Evolutionary conservation across 2,888 invertebrate genomes (phyloP), one percentile per base, ranked within the genome.

Genomic region (Drosophila nr. perissopoda): DNA sequence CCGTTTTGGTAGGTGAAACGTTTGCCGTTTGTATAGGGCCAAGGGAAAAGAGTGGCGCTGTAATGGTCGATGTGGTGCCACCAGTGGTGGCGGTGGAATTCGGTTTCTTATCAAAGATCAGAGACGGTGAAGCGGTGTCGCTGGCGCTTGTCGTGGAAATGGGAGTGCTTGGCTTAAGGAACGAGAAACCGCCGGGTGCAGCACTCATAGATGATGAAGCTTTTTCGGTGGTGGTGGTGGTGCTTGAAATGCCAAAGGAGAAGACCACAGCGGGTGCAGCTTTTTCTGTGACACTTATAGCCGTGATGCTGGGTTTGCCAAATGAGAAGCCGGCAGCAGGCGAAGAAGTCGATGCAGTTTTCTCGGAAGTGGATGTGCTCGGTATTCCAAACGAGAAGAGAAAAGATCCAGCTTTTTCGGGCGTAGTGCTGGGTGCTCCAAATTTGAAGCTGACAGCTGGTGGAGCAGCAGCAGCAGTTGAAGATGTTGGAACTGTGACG

Each of bases 61-160:
- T 60, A 0, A 61, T 34, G 8, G 72, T 65, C 11, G 69, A 61
- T 13, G 85, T 80, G 11, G 69, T 51, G 13, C 69, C 73, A 8
- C 84, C 78, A 40, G 78, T 84, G 45, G 87, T 82, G 4, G 76
- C 60, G 1, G 82, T 84, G 40, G 70, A 69, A 31, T 59, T 82
- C 1, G 82, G 62, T 16, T 73, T 69, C 42, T 82, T 87, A n/a
- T 53, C 76, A 21, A 76, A 71, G 3, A 63, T 60, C 16, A 68
- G 62, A 4, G 84, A 42, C 33, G 72, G 16, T 51, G 83, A 78
- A 54, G 83, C 73, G 16, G 21, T 67, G 11, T 62, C 71, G 6
- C 68, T 63, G 36, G 82, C 76, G 18, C 18, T 69, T 11, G 58
- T 66, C 4, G 73, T 61, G 45, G 58, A 31, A 34, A 59, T 58